Conservation (phyloP, 2,888 invertebrate genomes). For the Zaprionus bogoriensis region DNA sequence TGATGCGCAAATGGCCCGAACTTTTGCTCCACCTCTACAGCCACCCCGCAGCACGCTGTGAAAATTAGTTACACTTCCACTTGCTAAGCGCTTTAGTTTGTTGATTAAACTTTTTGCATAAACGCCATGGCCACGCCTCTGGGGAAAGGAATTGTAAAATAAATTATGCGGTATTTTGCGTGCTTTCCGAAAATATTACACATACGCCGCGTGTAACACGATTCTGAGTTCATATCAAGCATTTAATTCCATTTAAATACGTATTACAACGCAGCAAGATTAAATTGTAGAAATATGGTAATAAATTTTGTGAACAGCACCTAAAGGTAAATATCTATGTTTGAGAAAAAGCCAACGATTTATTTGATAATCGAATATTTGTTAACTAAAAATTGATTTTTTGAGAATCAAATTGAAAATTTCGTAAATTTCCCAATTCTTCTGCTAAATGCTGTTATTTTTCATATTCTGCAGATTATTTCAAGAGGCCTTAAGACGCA, state of each 20-base stretch:
- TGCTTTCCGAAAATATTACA: constrained; percentile 25
- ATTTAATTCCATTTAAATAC: constrained; percentile 1
- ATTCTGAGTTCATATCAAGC: neutral
- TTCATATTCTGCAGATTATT: neutral
- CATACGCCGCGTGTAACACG: constrained; percentile 29
- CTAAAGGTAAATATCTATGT: neutral
- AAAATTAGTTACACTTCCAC: constrained; percentile 69
- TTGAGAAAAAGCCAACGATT: no score
- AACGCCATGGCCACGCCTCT: constrained; percentile 63
- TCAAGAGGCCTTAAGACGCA: neutral
- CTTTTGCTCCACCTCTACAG: constrained; percentile 53
- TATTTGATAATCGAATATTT: neutral
- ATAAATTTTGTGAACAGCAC: neutral
- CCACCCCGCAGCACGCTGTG: neutral
- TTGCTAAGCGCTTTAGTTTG: constrained; percentile 76
- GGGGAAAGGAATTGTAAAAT: constrained; percentile 23
- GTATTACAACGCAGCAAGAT: neutral
- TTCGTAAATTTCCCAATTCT: neutral
- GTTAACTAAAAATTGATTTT: neutral
- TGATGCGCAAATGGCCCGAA: constrained; percentile 71
- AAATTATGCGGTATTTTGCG: constrained; percentile 33
- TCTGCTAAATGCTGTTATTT: no score
- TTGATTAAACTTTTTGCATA: constrained; percentile 72
- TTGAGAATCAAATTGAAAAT: no score
- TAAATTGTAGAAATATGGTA: neutral